Conservation (phyloP, 2,888 invertebrate genomes). For the Dione vanillae region DNA sequence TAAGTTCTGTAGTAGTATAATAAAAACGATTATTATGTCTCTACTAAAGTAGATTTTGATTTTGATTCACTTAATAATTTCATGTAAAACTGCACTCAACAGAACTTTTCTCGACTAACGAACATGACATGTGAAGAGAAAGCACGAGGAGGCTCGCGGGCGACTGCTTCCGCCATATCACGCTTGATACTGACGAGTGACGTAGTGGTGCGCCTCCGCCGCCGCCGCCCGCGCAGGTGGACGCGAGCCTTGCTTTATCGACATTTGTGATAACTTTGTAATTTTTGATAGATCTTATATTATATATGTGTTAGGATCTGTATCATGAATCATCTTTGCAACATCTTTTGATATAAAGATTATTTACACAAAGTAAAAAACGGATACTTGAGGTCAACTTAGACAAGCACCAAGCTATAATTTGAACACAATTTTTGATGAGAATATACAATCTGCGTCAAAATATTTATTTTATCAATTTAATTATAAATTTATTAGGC, state of each 20-base stretch:
- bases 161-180: constrained; percentile 23
- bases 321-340: too few species aligned
- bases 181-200: constrained; percentile 22
- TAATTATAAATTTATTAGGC: too few species aligned
- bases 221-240: constrained; percentile 10
- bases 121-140: neutral
- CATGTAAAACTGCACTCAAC: neutral
- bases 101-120: neutral
- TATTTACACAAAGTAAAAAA: neutral
- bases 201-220: too few species aligned
- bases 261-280: constrained; percentile 26
- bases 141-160: neutral
- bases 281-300: neutral
- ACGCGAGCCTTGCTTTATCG: constrained; percentile 6
- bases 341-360: neutral
- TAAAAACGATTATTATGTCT: too few species aligned
- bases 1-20: too few species aligned
- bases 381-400: too few species aligned
- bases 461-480: too few species aligned
- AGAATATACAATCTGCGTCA: too few species aligned
- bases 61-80: constrained; percentile 3
- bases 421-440: too few species aligned
- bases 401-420: too few species aligned
- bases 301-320: neutral
- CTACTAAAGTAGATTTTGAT: neutral